Base-by-base conservation (phyloP, 2,113 vertebrate species). In the Chinchilla lanigera region DNA sequence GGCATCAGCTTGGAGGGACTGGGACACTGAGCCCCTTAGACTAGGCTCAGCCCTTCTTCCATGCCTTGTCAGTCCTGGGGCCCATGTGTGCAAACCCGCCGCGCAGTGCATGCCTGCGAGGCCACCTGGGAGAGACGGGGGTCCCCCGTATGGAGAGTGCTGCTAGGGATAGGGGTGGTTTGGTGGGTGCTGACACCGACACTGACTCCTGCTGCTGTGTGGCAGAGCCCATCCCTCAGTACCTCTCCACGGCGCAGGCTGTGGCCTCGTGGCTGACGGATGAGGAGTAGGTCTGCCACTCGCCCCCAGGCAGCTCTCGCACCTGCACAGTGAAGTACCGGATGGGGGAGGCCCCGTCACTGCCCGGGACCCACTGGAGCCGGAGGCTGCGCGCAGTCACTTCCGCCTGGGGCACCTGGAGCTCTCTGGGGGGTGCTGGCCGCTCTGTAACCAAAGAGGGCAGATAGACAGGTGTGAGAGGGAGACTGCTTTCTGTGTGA, bases 291-390 rank as follows among this genome's bases (percentile, higher is more conserved):
- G 99, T 99, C 82, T 97, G 98, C 99, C 99, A 99, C 47, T 97
- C 98, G 13, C 98, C 99, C 0, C 52, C 33, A 0, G 99, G 99
- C 95, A 99, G 99, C 97, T 99, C 99, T 58, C 98, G 99, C n/a
- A 99, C 97, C 98, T 99, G 99, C 8, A 99, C 98, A 0, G 99
- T 99, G 97, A 99, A 99, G 97, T 99, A 99, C 0, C 99, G 99
- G 88, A 99, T 98, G 0, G 99, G 99, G 0, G 99, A 99, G 1
- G 99, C 99, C 1, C 99, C 99, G 0, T 99, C 99, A 0, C 99
- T 99, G 16, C 99, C 99, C 0, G 98, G 99, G 60, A 99, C 97
- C 99, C 99, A 99, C 73, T 98, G 98, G 94, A 99, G 97, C 86
- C 86, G 97, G 50, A 99, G 98, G 33, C 98, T 98, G 4, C 99